Evolutionary conservation across 2,888 invertebrate genomes (phyloP).

Genomic region (Macropis europaea): DNA sequence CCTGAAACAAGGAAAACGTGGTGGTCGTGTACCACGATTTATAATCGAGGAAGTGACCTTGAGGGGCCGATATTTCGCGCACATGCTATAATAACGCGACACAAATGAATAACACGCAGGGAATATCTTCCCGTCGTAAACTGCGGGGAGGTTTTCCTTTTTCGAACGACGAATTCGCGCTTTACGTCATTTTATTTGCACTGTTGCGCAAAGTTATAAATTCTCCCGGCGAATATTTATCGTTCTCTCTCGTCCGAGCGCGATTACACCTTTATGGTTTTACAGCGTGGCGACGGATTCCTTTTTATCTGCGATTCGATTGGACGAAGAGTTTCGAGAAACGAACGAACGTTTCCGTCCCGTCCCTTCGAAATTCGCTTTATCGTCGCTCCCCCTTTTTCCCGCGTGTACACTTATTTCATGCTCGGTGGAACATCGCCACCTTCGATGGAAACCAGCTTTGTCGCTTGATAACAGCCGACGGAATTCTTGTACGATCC

Average conservation of each 20-base stretch:
- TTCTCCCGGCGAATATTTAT: constrained; percentile 16
- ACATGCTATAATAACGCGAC: too few relatives aligned
- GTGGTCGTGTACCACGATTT: too few relatives aligned
- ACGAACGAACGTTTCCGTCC: constrained; percentile 32
- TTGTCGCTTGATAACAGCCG: constrained; percentile 40
- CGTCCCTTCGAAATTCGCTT: constrained; percentile 62
- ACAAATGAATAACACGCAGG: too few relatives aligned
- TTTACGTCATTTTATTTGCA: background rate
- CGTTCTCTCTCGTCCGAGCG: constrained; percentile 14
- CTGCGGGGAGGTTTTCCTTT: too few relatives aligned
- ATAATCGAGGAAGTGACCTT: too few relatives aligned
- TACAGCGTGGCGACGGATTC: constrained; percentile 72
- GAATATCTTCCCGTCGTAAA: too few relatives aligned
- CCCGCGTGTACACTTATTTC: constrained; percentile 74
- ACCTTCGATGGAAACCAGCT: constrained; percentile 58
- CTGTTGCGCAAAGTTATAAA: background rate
- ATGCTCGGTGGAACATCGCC: constrained; percentile 68
- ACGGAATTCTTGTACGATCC: constrained; percentile 33
- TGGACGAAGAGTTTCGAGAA: constrained; percentile 41
- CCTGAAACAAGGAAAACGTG: too few relatives aligned
- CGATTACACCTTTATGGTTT: constrained; percentile 78
- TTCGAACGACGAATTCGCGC: too few relatives aligned
- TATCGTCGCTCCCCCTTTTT: constrained; percentile 54
- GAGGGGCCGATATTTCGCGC: too few relatives aligned
- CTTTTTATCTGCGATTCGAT: constrained; percentile 61